Base-by-base conservation (phyloP, 1,140 invertebrate genomes). In the Hyles euphorbiae region DNA sequence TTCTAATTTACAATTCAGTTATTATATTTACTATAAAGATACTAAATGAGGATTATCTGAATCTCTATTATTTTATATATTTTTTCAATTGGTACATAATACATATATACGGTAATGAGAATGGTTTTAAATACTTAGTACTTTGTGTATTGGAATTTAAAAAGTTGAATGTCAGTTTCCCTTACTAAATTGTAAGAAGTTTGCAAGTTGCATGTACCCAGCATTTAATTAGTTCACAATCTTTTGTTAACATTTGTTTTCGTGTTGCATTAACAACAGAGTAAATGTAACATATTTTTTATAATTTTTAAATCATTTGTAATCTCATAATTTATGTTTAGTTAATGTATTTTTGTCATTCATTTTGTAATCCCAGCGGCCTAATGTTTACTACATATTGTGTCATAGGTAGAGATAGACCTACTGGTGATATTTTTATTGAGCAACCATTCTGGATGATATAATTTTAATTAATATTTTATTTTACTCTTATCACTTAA, bases 211-310 rank as follows among this genome's bases (percentile, higher is more conserved):
- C 56, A 58, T 56, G 46, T 60, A 59, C 59, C 58, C 57, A 63
- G 70, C 70, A 72, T 70, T 78, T 73, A 74, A 60, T 59, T 56
- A 36, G 56, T 57, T 50, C 57, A 47, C 63, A 63, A 50, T 74
- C 75, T 75, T 78, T 70, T 66, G 70, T 40, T 40, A 5, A 40
- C 4, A 8, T 40, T 40, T 40, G 36, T 40, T 8, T 40, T 40
- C 8, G 4, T 40, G 36, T 40, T 40, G 8, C 36, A 40, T 40
- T 40, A 40, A 40, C 36, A 5, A 5, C 36, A 52, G 53, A 43
- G 12, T n/a, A 45, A 44, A 54, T 54, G 11, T 44, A 44, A 54
- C 34, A 22, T 22, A 44, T 9, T 45, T 12, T 44, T 44, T 54
- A 12, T 44, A 43, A 54, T 11, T 12, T 44, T 54, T 54, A 54